phyloP scores from a whole-genome alignment of 2,113 vertebrate genomes.

The Illadopsis cleaveri region DNA sequence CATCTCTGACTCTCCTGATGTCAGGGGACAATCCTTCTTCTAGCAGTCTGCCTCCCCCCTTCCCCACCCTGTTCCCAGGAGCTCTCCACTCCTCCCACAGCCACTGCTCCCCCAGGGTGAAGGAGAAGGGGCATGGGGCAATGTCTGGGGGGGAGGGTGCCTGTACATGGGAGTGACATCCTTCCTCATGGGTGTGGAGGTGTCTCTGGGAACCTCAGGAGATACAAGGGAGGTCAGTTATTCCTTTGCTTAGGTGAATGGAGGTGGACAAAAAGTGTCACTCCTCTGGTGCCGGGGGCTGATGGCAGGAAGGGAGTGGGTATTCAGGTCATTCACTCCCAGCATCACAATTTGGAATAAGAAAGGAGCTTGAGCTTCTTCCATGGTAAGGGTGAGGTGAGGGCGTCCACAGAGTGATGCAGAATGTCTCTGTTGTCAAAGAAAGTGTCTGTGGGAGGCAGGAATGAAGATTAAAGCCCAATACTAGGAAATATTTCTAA shows the following conservation, averaged over 20 bases:
- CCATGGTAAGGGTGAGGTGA: neutral
- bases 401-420: neutral
- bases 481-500: neutral
- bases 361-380: neutral
- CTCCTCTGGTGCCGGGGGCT: rapidly evolving
- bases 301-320: neutral
- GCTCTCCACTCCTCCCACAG: neutral
- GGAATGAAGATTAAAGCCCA: neutral
- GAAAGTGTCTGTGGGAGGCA: neutral
- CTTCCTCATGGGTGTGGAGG: rapidly evolving
- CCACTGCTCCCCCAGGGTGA: neutral
- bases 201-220: neutral
- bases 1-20: neutral
- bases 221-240: neutral
- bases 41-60: neutral
- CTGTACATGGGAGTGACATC: neutral
- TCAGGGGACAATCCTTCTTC: neutral
- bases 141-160: neutral
- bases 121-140: neutral
- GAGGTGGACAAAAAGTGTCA: neutral
- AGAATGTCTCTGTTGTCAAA: neutral
- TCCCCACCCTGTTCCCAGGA: neutral
- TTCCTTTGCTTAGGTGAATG: neutral
- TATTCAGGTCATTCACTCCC: neutral
- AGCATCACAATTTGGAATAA: neutral